A percentile compares a stretch with the other conserved stretches of the same genome.
Conservation (phyloP, 2,888 invertebrate species). For the Idaea aversata region DNA sequence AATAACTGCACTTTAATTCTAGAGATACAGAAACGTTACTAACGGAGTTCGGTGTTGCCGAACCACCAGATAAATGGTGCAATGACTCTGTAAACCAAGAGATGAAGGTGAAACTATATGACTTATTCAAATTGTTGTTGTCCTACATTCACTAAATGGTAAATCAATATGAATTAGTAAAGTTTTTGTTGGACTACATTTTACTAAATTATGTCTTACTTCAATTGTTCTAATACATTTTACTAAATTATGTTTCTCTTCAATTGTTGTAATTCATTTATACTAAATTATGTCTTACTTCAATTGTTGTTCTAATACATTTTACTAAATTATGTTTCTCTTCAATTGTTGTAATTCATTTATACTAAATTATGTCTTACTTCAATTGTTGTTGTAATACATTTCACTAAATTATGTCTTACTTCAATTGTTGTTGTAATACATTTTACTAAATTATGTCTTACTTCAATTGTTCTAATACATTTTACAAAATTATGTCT, state of each 20-base stretch:
- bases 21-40: slow-evolving; percentile 39
- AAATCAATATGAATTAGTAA: slow-evolving; percentile 4
- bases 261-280: too few relatives aligned
- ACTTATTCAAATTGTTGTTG: slow-evolving; percentile 34
- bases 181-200: neutral
- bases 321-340: neutral
- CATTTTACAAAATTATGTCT: too few relatives aligned
- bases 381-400: too few relatives aligned
- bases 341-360: neutral
- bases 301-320: neutral
- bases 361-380: neutral
- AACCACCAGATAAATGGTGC: slow-evolving; percentile 30
- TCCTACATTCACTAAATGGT: slow-evolving; percentile 27
- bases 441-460: neutral
- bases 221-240: neutral
- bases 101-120: slow-evolving; percentile 31
- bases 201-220: neutral
- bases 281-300: too few relatives aligned
- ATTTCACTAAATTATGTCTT: neutral
- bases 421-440: neutral
- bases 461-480: too few relatives aligned
- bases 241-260: neutral
- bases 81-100: slow-evolving; percentile 21
- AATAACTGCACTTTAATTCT: slow-evolving; percentile 15
- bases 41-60: slow-evolving; percentile 38